Evolutionary conservation across 1,140 invertebrate genomes (phyloP).

Genomic region (Zaprionus capensis): DNA sequence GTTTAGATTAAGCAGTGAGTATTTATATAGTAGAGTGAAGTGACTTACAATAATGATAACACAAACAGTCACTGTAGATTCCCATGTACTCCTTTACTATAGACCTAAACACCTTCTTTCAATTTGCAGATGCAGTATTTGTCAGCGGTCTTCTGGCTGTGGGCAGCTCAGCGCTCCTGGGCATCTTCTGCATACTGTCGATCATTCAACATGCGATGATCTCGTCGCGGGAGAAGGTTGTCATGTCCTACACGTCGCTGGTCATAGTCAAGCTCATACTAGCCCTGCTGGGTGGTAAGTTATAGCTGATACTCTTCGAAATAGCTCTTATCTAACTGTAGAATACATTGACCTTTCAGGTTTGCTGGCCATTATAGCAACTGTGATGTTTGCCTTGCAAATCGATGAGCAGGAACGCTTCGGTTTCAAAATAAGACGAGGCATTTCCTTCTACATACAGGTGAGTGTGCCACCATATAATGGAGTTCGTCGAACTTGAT

Average conservation of each 20-base stretch:
- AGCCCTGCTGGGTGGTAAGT: slow-evolving; percentile 91
- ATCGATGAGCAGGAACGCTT: slow-evolving; percentile 89
- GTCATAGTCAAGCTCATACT: slow-evolving; percentile 91
- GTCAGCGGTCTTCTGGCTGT: slow-evolving; percentile 91
- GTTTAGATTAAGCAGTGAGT: slow-evolving; percentile 91
- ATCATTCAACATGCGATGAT: slow-evolving; percentile 93
- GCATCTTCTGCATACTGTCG: slow-evolving; percentile 90
- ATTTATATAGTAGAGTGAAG: neutral
- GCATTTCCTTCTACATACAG: slow-evolving; percentile 94
- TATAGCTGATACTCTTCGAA: slow-evolving; percentile 22
- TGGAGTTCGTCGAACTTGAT: neutral
- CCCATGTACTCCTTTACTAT: too few relatives aligned
- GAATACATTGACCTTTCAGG: slow-evolving; percentile 86
- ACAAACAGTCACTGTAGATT: too few relatives aligned
- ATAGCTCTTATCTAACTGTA: neutral
- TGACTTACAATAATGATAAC: too few relatives aligned
- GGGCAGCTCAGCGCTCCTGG: slow-evolving; percentile 88
- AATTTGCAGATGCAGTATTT: slow-evolving; percentile 90
- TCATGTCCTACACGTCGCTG: slow-evolving; percentile 89
- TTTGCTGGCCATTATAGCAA: slow-evolving; percentile 90
- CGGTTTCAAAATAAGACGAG: slow-evolving; percentile 90
- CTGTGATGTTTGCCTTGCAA: slow-evolving; percentile 92
- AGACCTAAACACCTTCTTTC: neutral
- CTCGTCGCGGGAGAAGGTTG: slow-evolving; percentile 91
- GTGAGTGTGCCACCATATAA: slow-evolving; percentile 84